A percentile compares a stretch with the other conserved stretches of the same genome.
These are phyloP conservation scores for Panagrolaimus sp. DNA, from an alignment of 1,140 invertebrate genomes.

Conservation along the genomic window DNA sequence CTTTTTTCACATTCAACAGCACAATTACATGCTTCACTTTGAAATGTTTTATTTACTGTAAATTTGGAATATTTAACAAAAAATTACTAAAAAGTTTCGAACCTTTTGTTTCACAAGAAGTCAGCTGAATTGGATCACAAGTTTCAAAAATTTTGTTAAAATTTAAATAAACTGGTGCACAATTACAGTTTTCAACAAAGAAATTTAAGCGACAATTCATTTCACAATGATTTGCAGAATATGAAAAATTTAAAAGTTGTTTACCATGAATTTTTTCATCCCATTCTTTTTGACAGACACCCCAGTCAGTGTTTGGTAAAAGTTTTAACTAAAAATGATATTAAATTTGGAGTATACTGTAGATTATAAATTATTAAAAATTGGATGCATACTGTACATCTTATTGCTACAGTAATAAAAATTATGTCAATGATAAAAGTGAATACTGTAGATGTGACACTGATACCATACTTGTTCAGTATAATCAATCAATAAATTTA, in stretches of 20 bases:
- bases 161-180: background rate
- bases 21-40: conserved; percentile 1
- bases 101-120: background rate
- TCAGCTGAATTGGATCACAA: conserved; percentile 12
- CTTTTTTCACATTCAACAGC: background rate
- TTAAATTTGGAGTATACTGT: too few relatives aligned
- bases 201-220: conserved; percentile 5
- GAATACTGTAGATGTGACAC: too few relatives aligned
- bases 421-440: too few relatives aligned
- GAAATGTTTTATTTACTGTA: background rate
- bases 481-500: background rate
- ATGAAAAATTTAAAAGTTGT: background rate
- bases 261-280: conserved; percentile 7
- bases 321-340: background rate
- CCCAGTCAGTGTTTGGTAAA: conserved; percentile 13
- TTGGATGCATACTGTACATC: too few relatives aligned
- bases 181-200: conserved; percentile 1
- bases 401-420: too few relatives aligned
- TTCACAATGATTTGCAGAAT: conserved; percentile 17
- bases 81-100: background rate
- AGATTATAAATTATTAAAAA: too few relatives aligned
- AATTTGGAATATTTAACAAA: background rate
- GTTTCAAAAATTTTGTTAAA: background rate
- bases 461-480: background rate
- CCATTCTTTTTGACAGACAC: background rate